A percentile compares a stretch with the other conserved stretches of the same genome.
These are phyloP conservation scores for Agrotis puta DNA, from an alignment of 2,888 invertebrate genomes.

Conservation along the genomic window DNA sequence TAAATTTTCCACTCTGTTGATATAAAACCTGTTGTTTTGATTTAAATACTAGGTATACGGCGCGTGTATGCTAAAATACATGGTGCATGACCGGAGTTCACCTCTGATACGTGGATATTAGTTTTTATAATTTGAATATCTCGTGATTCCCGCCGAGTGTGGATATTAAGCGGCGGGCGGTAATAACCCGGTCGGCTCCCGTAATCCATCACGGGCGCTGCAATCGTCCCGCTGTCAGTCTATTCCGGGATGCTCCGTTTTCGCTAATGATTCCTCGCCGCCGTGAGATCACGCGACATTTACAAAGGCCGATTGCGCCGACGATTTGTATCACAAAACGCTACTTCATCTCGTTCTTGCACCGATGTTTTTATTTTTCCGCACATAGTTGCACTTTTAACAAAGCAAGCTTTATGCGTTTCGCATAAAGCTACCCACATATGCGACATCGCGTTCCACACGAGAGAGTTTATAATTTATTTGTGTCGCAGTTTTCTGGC, in stretches of 20 bases:
- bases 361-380: slow-evolving; percentile 61
- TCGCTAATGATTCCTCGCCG: slow-evolving; percentile 88
- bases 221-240: slow-evolving; percentile 89
- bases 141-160: slow-evolving; percentile 75
- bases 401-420: slow-evolving; percentile 79
- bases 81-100: slow-evolving; percentile 60
- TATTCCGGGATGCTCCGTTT: slow-evolving; percentile 89
- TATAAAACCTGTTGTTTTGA: slow-evolving; percentile 63
- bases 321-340: slow-evolving; percentile 78
- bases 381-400: slow-evolving; percentile 76
- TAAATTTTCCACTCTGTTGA: slow-evolving; percentile 64
- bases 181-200: slow-evolving; percentile 82
- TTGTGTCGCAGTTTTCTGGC: slow-evolving; percentile 90
- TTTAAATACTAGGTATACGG: slow-evolving; percentile 61
- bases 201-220: slow-evolving; percentile 88
- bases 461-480: slow-evolving; percentile 90
- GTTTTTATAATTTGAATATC: slow-evolving; percentile 72
- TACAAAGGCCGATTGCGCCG: slow-evolving; percentile 81
- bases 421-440: slow-evolving; percentile 75
- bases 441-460: slow-evolving; percentile 83
- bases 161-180: slow-evolving; percentile 80
- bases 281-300: slow-evolving; percentile 81
- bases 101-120: slow-evolving; percentile 38
- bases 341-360: slow-evolving; percentile 63
- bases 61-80: slow-evolving; percentile 58